Percentiles rank a stretch among this genome's conserved stretches.
Conservation (phyloP, 1,140 invertebrate genomes). For the Gonatopus flavifemur region DNA sequence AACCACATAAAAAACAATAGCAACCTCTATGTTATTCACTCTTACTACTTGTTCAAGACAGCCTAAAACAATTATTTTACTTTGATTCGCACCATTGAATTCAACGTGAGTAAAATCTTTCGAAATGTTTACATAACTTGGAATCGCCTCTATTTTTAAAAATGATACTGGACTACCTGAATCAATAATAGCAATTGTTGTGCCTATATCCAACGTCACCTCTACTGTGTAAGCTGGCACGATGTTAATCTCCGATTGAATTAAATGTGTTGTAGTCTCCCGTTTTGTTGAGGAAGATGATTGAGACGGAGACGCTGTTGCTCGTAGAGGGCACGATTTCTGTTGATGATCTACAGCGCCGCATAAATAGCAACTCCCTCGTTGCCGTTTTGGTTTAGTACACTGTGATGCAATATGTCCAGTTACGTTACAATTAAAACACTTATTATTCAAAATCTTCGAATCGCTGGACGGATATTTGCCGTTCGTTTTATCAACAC, state of each 20-base stretch:
- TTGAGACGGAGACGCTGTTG: neutral
- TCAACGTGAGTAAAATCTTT: neutral
- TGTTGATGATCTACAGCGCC: neutral
- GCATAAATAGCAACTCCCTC: slow-evolving; percentile 4
- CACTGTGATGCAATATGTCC: slow-evolving; percentile 1
- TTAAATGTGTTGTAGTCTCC: neutral
- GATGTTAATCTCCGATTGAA: neutral
- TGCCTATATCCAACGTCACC: neutral
- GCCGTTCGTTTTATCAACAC: too few relatives aligned
- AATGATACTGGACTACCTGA: slow-evolving; percentile 1
- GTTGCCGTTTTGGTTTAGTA: neutral
- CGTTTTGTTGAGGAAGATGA: too few relatives aligned
- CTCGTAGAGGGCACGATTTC: neutral
- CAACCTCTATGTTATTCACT: neutral
- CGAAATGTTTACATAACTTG: neutral
- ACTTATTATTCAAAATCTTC: neutral
- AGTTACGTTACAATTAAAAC: slow-evolving; percentile 7
- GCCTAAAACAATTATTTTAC: slow-evolving; percentile 3
- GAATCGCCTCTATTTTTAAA: neutral
- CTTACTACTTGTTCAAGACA: neutral
- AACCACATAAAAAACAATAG: neutral
- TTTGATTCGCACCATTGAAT: slow-evolving; percentile 1
- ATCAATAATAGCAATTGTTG: too few relatives aligned
- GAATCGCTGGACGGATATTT: neutral
- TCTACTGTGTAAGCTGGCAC: neutral